phyloP scores from a whole-genome alignment of 2,888 invertebrate genomes.

The Myathropa florea region DNA sequence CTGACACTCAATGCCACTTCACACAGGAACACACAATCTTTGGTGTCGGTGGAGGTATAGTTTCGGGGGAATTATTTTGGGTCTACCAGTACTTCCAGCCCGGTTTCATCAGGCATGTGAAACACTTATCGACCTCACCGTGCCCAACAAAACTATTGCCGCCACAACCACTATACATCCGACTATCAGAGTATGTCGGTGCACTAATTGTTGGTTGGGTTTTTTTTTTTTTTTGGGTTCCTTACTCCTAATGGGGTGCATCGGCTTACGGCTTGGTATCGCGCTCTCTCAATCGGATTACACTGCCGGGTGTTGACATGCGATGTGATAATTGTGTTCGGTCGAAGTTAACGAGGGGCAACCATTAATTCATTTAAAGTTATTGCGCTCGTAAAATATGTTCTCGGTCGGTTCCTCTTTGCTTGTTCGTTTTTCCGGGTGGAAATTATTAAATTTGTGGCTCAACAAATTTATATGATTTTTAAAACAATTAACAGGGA shows the following conservation, averaged over 20 bases:
- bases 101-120: constrained; percentile 47
- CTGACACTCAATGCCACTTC: constrained; percentile 49
- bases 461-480: constrained; percentile 59
- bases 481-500: constrained; percentile 52
- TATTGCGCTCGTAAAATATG: constrained; percentile 64
- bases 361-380: constrained; percentile 68
- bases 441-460: constrained; percentile 63
- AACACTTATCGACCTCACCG: constrained; percentile 59
- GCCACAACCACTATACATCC: constrained; percentile 26
- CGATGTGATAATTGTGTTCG: constrained; percentile 70
- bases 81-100: constrained; percentile 39
- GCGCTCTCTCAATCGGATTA: constrained; percentile 66
- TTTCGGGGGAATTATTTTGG: constrained; percentile 52
- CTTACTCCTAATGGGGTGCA: constrained; percentile 62
- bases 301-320: constrained; percentile 71
- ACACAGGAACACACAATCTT: constrained; percentile 13
- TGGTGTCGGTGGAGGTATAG: constrained; percentile 2
- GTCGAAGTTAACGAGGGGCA: constrained; percentile 66
- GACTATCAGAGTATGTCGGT: constrained; percentile 53
- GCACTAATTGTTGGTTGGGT: constrained; percentile 65
- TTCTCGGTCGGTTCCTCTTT: background rate
- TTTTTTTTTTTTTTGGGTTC: constrained; percentile 51
- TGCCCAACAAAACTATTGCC: constrained; percentile 59
- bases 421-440: background rate
- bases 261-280: constrained; percentile 60